A percentile compares a stretch with the other conserved stretches of the same genome.
Evolutionary conservation across 2,113 vertebrate genomes (phyloP).

Genomic region (Apeltes quadracus): DNA sequence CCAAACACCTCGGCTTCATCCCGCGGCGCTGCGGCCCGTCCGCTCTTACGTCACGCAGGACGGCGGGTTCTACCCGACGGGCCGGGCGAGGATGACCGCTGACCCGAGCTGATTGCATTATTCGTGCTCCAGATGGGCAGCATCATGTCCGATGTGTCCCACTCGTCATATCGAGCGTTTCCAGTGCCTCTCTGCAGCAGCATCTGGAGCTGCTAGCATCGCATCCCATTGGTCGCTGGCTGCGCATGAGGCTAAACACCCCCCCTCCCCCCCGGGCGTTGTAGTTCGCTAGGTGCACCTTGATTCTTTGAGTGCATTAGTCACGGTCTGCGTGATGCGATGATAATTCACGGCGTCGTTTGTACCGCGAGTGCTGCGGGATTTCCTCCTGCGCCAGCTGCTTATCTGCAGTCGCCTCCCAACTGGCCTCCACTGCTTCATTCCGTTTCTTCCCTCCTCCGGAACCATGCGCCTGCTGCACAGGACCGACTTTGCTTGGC

Average conservation of each 20-base stretch:
- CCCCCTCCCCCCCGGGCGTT: slow-evolving; percentile 41
- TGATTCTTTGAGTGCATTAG: slow-evolving; percentile 69
- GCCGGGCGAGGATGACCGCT: slow-evolving; percentile 49
- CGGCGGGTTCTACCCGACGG: slow-evolving; percentile 55
- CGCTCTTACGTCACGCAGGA: slow-evolving; percentile 60
- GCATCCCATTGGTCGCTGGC: slow-evolving; percentile 26
- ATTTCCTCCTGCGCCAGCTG: slow-evolving; percentile 52
- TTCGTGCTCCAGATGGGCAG: slow-evolving; percentile 73
- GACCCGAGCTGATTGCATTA: slow-evolving; percentile 74
- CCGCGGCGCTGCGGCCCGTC: slow-evolving; percentile 15
- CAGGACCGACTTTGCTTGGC: background rate
- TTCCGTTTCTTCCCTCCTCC: too few relatives aligned
- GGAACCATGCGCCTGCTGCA: slow-evolving; percentile 37
- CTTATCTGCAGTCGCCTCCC: slow-evolving; percentile 37
- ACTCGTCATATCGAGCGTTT: slow-evolving; percentile 49
- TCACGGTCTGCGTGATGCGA: slow-evolving; percentile 51
- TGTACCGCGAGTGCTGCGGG: slow-evolving; percentile 32
- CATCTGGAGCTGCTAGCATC: slow-evolving; percentile 70
- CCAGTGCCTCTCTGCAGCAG: slow-evolving; percentile 12
- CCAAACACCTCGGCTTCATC: slow-evolving; percentile 22
- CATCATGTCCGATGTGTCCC: slow-evolving; percentile 60
- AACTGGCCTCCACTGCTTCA: background rate
- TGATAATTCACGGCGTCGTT: slow-evolving; percentile 63
- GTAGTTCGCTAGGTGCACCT: slow-evolving; percentile 54
- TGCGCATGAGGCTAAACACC: slow-evolving; percentile 6